A percentile compares a stretch with the other conserved stretches of the same genome.
Evolutionary conservation across 2,888 invertebrate genomes (phyloP).

Genomic region (Seira sanloemensis): DNA sequence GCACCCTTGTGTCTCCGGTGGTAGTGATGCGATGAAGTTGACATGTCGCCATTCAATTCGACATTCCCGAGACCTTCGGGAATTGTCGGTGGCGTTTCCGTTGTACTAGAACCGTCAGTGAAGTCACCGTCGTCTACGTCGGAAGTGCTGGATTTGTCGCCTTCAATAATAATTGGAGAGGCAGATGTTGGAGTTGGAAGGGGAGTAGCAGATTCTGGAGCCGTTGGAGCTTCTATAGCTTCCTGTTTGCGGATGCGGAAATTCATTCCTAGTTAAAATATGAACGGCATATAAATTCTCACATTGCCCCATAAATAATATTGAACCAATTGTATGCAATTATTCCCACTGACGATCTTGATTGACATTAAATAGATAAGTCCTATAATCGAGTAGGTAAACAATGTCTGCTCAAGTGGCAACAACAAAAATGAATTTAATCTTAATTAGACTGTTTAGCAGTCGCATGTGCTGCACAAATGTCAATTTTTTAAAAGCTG

Average conservation of each 20-base stretch:
- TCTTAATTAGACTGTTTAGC: no score
- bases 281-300: no score
- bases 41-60: neutral
- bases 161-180: neutral
- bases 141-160: constrained; percentile 32
- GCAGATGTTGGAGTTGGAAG: neutral
- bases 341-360: no score
- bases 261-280: constrained; percentile 45
- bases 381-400: no score
- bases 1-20: constrained; percentile 74
- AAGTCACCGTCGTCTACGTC: constrained; percentile 23
- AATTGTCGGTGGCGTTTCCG: constrained; percentile 32
- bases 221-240: constrained; percentile 16
- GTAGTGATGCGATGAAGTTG: neutral
- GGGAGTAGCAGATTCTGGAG: neutral
- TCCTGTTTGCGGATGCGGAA: constrained; percentile 27
- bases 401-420: no score
- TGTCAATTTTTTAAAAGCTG: no score
- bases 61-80: neutral
- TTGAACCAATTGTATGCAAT: no score
- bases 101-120: constrained; percentile 22
- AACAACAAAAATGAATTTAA: no score
- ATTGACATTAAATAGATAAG: no score
- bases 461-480: no score
- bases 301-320: no score